Evolutionary conservation across 2,797 vertebrate genomes (phyloP).

Genomic region (Sebastes iracundus): DNA sequence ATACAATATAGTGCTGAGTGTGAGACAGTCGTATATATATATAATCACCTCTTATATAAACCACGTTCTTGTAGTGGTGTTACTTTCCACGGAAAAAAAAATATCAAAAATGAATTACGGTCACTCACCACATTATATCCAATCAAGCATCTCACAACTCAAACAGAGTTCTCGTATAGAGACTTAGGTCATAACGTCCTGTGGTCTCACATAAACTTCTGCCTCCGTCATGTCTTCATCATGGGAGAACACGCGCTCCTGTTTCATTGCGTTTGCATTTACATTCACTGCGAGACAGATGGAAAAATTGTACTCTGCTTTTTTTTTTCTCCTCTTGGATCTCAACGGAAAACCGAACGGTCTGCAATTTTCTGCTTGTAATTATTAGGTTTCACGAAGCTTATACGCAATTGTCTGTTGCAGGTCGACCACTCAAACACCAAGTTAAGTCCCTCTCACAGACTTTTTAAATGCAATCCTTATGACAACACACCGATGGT

Average conservation of each 20-base stretch:
- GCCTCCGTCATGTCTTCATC: slow-evolving; percentile 69
- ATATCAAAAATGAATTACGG: slow-evolving; percentile 10
- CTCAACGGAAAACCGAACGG: slow-evolving; percentile 78
- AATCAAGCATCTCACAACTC: slow-evolving; percentile 42
- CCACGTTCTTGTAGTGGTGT: slow-evolving; percentile 29
- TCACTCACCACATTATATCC: slow-evolving; percentile 45
- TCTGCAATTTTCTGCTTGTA: slow-evolving; percentile 80
- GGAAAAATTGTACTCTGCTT: slow-evolving; percentile 70
- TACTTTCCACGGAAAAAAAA: slow-evolving; percentile 29
- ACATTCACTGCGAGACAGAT: slow-evolving; percentile 71
- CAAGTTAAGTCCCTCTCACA: slow-evolving; percentile 70
- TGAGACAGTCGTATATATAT: not conserved
- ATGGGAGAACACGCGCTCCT: slow-evolving; percentile 63
- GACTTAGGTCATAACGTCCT: slow-evolving; percentile 58
- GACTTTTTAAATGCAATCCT: slow-evolving; percentile 66
- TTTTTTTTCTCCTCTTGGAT: slow-evolving; percentile 54
- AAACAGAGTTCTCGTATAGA: slow-evolving; percentile 22
- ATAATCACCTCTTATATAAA: slow-evolving; percentile 6
- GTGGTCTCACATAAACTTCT: slow-evolving; percentile 71
- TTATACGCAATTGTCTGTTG: slow-evolving; percentile 78
- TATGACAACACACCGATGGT: slow-evolving; percentile 65
- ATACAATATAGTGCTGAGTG: slow-evolving; percentile 10
- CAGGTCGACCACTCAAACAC: slow-evolving; percentile 77
- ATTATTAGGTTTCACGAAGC: slow-evolving; percentile 81
- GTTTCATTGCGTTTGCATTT: slow-evolving; percentile 76